A percentile compares a stretch with the other conserved stretches of the same genome.
phyloP scores from a whole-genome alignment of 2,113 vertebrate genomes.

The Melanotaenia duboulayi region DNA sequence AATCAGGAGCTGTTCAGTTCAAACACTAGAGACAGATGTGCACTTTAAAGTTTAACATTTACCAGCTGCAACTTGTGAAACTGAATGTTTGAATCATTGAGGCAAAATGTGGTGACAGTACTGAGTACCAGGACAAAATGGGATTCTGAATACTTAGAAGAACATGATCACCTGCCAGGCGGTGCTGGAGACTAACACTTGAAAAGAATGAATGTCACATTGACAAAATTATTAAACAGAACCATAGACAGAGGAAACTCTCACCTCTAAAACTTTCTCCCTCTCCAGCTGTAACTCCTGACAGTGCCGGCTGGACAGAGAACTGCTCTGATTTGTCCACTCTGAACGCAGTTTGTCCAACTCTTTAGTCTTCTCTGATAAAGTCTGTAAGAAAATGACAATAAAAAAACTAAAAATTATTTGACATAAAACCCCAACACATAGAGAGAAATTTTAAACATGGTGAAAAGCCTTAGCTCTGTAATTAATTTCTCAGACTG shows the following conservation, averaged over 20 bases:
- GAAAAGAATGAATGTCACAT: not conserved
- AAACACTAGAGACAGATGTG: too few relatives aligned
- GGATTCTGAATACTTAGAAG: too few relatives aligned
- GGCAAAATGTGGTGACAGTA: too few relatives aligned
- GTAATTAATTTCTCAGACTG: too few relatives aligned
- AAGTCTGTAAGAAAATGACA: slow-evolving; percentile 71
- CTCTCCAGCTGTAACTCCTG: slow-evolving; percentile 88
- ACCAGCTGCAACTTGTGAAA: too few relatives aligned
- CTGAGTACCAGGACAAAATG: too few relatives aligned
- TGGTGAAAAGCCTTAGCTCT: too few relatives aligned
- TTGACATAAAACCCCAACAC: too few relatives aligned
- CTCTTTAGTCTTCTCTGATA: slow-evolving; percentile 89
- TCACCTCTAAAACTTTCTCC: slow-evolving; percentile 81
- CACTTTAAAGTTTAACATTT: too few relatives aligned
- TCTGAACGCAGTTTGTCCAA: slow-evolving; percentile 89
- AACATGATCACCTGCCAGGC: not conserved
- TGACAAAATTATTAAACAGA: not conserved
- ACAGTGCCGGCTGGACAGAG: slow-evolving; percentile 84
- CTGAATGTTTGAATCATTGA: too few relatives aligned
- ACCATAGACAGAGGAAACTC: not conserved
- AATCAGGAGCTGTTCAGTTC: too few relatives aligned
- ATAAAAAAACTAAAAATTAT: not conserved
- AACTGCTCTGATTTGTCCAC: slow-evolving; percentile 84
- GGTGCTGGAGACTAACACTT: not conserved
- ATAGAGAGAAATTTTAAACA: too few relatives aligned